phyloP scores from a whole-genome alignment of 1,140 invertebrate species.

The Orchestia grillus region DNA sequence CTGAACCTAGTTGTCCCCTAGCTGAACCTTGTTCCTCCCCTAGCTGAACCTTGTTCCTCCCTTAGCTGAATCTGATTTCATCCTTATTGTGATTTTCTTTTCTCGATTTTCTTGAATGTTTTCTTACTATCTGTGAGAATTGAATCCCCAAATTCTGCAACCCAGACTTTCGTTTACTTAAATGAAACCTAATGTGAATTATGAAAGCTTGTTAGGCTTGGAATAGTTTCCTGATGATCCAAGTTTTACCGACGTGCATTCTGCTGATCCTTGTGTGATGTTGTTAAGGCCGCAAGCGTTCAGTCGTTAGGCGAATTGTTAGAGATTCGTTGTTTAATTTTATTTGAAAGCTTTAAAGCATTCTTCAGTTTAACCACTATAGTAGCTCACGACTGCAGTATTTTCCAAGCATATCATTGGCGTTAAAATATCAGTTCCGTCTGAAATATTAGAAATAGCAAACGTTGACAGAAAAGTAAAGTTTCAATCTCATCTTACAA shows the following conservation, averaged over 20 bases:
- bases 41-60: background rate
- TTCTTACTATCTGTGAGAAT: background rate
- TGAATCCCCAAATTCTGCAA: background rate
- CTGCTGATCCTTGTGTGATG: background rate
- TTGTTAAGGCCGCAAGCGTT: too few species aligned
- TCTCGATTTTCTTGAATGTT: background rate
- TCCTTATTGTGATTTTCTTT: background rate
- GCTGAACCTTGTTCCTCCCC: background rate
- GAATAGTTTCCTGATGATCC: background rate
- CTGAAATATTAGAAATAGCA: background rate
- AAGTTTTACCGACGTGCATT: too few species aligned
- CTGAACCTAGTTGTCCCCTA: background rate
- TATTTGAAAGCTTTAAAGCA: too few species aligned
- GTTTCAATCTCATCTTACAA: too few species aligned
- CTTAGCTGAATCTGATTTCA: background rate
- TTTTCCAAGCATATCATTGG: background rate
- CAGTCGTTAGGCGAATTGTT: too few species aligned
- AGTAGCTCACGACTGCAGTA: background rate
- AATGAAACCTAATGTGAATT: background rate
- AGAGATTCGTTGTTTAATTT: too few species aligned
- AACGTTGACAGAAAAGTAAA: too few species aligned
- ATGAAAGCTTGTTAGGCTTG: background rate
- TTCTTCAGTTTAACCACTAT: background rate
- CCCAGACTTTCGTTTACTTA: background rate
- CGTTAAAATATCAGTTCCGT: background rate